These are phyloP conservation scores for Genyomyrus donnyi DNA, from an alignment of 2,113 vertebrate species.

Conservation along the genomic window DNA sequence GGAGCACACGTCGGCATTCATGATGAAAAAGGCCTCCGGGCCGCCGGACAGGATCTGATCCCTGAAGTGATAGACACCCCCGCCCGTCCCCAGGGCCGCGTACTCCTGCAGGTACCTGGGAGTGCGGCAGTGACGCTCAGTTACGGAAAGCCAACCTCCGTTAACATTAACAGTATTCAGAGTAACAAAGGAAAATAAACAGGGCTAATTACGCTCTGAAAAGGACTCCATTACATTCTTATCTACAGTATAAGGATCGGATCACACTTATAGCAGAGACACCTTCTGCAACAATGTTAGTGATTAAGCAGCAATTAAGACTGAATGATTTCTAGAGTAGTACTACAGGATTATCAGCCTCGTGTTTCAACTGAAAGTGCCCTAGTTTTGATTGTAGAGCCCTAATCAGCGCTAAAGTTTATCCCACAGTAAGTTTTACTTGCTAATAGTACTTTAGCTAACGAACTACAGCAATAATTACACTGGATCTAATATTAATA, in stretches of 20 bases:
- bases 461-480: neutral
- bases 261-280: neutral
- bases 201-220: neutral
- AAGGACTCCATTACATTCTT: neutral
- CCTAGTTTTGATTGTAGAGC: neutral
- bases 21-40: slow-evolving; percentile 87
- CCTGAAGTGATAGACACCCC: slow-evolving; percentile 95
- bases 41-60: slow-evolving; percentile 92
- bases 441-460: neutral
- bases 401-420: neutral
- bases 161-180: neutral
- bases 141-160: neutral
- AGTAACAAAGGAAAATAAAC: neutral
- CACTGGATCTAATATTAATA: neutral
- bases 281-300: neutral
- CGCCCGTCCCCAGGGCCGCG: slow-evolving; percentile 84
- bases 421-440: slow-evolving; percentile 6
- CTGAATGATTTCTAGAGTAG: neutral
- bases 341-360: neutral
- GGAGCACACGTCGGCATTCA: slow-evolving; percentile 92
- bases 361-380: neutral
- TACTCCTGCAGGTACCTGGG: slow-evolving; percentile 92
- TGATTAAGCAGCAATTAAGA: neutral
- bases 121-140: neutral
- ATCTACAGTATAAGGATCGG: neutral